Percentiles rank a stretch among this genome's conserved stretches.
These are phyloP conservation scores for Diachasmimorpha longicaudata DNA, from an alignment of 1,140 invertebrate genomes.

Conservation along the genomic window DNA sequence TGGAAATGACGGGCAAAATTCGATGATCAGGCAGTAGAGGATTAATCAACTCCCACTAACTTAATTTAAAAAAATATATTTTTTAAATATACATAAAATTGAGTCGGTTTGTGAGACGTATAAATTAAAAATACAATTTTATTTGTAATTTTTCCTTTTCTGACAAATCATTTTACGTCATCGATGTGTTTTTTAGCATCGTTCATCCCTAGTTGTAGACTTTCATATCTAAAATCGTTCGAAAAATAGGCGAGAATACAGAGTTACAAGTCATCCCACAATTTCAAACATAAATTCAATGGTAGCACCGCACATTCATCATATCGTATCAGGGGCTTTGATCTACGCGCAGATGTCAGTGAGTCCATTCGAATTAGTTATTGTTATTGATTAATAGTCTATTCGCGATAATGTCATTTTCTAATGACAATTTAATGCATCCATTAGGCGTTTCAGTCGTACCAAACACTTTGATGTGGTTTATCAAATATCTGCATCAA, in stretches of 20 bases:
- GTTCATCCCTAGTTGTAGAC: too few species aligned
- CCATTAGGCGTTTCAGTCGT: not conserved
- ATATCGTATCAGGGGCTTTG: not conserved
- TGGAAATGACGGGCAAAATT: too few species aligned
- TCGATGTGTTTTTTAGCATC: too few species aligned
- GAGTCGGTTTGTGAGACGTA: too few species aligned
- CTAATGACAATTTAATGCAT: conserved; percentile 20
- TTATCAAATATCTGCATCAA: not conserved
- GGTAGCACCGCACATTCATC: not conserved
- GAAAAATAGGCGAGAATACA: not conserved
- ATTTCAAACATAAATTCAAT: not conserved
- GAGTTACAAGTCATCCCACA: not conserved
- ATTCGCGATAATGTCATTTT: not conserved
- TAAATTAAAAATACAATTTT: too few species aligned
- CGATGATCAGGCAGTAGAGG: not conserved
- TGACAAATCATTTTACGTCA: too few species aligned
- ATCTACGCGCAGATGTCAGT: not conserved
- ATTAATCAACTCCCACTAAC: too few species aligned
- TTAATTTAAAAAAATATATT: too few species aligned
- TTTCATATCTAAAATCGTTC: not conserved
- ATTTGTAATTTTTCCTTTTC: too few species aligned
- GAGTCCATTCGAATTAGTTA: not conserved
- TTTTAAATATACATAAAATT: too few species aligned
- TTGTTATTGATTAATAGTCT: not conserved
- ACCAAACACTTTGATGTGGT: not conserved